Conservation (phyloP, 2,797 vertebrate genomes). For the Echeneis naucrates region DNA sequence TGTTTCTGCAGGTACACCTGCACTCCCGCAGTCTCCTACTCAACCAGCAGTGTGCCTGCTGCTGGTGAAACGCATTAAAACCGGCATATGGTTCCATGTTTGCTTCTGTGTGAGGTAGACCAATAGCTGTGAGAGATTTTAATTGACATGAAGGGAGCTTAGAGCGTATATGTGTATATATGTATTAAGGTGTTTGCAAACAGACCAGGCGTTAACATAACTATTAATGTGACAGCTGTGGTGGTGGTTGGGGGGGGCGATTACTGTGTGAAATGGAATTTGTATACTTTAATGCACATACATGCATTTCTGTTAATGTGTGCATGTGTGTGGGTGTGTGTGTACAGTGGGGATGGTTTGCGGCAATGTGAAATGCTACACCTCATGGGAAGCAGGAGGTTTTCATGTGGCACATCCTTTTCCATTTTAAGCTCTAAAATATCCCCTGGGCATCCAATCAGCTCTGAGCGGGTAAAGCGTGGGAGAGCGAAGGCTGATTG, state of each 20-base stretch:
- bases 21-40: conserved; percentile 7
- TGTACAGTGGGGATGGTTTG: conserved; percentile 7
- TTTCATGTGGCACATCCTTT: conserved; percentile 51
- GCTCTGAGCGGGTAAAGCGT: conserved; percentile 46
- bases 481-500: conserved; percentile 36
- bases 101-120: conserved; percentile 30
- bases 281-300: conserved; percentile 48
- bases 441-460: conserved; percentile 50
- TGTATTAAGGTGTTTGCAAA: conserved; percentile 34
- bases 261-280: conserved; percentile 63
- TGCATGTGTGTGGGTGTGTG: conserved; percentile 1
- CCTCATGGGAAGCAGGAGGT: conserved; percentile 42
- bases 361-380: conserved; percentile 57
- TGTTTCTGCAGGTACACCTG: conserved; percentile 30
- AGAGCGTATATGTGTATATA: conserved; percentile 20
- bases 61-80: conserved; percentile 13
- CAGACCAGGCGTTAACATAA: conserved; percentile 52
- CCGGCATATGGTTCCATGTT: conserved; percentile 28
- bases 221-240: conserved; percentile 76
- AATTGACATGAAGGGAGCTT: conserved; percentile 61
- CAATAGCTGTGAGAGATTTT: conserved; percentile 56
- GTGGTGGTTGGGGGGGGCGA: conserved; percentile 43
- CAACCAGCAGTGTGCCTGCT: conserved; percentile 21
- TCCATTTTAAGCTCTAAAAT: conserved; percentile 43
- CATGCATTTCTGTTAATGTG: conserved; percentile 9